Percentiles rank a stretch among this genome's conserved stretches.
These are phyloP conservation scores for Rhynchomys soricoides DNA, from an alignment of 2,113 vertebrate genomes.

Conservation along the genomic window DNA sequence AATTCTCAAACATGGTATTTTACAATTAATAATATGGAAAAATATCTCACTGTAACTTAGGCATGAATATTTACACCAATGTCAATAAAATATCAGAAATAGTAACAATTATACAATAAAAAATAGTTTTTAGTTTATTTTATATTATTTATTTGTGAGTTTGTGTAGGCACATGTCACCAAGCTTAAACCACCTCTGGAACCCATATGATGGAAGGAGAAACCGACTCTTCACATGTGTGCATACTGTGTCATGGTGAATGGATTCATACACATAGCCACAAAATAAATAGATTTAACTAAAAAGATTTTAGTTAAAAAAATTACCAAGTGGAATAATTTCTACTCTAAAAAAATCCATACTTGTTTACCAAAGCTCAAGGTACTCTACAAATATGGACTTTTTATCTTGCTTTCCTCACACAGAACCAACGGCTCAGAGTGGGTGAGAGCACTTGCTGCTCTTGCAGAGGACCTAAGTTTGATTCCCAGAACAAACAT, in stretches of 20 bases:
- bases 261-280: not conserved
- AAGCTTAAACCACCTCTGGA: not conserved
- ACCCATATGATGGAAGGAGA: not conserved
- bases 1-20: slow-evolving; percentile 35
- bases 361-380: not conserved
- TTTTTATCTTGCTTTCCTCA: not conserved
- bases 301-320: not conserved
- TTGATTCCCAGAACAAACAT: not conserved
- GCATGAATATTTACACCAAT: not conserved
- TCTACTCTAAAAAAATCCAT: slow-evolving; percentile 7
- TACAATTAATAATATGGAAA: slow-evolving; percentile 27
- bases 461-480: not conserved
- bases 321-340: slow-evolving; percentile 12
- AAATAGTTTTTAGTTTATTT: not conserved
- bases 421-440: not conserved
- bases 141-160: not conserved
- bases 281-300: not conserved
- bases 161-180: not conserved
- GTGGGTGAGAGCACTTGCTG: not conserved
- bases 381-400: not conserved
- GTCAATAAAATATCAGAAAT: slow-evolving; percentile 38
- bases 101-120: not conserved
- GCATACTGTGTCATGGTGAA: not conserved
- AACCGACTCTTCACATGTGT: not conserved
- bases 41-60: not conserved